phyloP scores from a whole-genome alignment of 2,113 vertebrate species.

The Meleagris gallopavo region DNA sequence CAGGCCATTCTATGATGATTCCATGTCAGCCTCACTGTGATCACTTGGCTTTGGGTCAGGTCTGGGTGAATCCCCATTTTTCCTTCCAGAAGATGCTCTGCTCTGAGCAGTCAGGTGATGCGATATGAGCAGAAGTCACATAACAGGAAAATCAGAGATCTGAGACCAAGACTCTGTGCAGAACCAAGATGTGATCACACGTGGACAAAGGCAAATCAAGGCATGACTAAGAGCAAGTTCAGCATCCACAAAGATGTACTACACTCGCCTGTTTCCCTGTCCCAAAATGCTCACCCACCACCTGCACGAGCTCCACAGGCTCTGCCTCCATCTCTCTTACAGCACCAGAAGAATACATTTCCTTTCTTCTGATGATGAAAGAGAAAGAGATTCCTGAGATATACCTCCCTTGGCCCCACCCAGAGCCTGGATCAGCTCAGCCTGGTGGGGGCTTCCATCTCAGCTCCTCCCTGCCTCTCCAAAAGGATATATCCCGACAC shows the following conservation, averaged over 20 bases:
- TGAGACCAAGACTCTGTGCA: background rate
- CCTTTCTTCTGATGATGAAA: background rate
- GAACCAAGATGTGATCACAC: background rate
- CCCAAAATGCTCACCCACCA: background rate
- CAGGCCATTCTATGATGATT: too few relatives aligned
- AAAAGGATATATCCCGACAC: slow-evolving; percentile 26
- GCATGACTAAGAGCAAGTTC: accelerated
- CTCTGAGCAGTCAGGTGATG: background rate
- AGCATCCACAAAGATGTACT: background rate
- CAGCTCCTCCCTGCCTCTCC: background rate
- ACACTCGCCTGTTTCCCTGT: accelerated
- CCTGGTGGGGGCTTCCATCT: background rate
- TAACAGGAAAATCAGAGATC: background rate
- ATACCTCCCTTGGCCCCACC: background rate
- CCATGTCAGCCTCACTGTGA: accelerated
- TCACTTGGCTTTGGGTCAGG: background rate
- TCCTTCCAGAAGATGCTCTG: background rate
- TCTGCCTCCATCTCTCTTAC: background rate
- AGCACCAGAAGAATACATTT: background rate
- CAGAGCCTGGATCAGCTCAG: background rate
- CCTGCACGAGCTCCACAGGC: accelerated
- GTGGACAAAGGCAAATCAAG: accelerated
- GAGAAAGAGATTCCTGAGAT: background rate
- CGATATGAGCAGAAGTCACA: accelerated
- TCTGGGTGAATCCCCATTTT: accelerated